These are phyloP conservation scores for Stomatorhinus ivindoensis DNA, from an alignment of 2,113 vertebrate species.

Conservation along the genomic window DNA sequence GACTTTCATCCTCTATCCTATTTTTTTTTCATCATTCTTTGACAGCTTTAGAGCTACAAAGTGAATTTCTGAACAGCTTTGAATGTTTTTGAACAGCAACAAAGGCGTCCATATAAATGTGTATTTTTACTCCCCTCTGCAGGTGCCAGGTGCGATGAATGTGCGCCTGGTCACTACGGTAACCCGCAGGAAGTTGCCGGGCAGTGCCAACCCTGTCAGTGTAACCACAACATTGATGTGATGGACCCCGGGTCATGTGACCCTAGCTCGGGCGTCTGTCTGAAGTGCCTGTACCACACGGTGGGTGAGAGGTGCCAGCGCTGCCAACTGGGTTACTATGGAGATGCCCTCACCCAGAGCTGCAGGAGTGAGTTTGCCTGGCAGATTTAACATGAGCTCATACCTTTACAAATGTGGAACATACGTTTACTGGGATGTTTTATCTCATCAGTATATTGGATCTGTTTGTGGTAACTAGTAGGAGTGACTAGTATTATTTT, in stretches of 20 bases:
- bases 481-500: not conserved
- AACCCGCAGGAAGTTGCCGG: constrained; percentile 66
- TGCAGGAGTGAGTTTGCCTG: constrained; percentile 76
- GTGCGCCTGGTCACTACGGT: constrained; percentile 83
- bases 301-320: constrained; percentile 70
- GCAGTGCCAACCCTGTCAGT: constrained; percentile 74
- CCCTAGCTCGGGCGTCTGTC: constrained; percentile 62
- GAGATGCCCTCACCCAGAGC: constrained; percentile 75
- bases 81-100: not conserved
- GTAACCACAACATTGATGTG: constrained; percentile 86
- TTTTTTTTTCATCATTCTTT: not conserved
- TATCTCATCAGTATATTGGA: not conserved
- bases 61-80: not conserved
- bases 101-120: not conserved
- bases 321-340: constrained; percentile 79
- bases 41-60: not conserved
- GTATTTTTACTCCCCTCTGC: not conserved
- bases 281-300: constrained; percentile 82
- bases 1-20: not conserved
- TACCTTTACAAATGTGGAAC: not conserved
- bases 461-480: not conserved
- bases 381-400: not conserved
- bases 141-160: constrained; percentile 86
- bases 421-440: not conserved
- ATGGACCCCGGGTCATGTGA: constrained; percentile 77